Evolutionary conservation across 2,797 vertebrate genomes (phyloP), one percentile per base, ranked within the genome.

Genomic region (Sibirionetta formosa): DNA sequence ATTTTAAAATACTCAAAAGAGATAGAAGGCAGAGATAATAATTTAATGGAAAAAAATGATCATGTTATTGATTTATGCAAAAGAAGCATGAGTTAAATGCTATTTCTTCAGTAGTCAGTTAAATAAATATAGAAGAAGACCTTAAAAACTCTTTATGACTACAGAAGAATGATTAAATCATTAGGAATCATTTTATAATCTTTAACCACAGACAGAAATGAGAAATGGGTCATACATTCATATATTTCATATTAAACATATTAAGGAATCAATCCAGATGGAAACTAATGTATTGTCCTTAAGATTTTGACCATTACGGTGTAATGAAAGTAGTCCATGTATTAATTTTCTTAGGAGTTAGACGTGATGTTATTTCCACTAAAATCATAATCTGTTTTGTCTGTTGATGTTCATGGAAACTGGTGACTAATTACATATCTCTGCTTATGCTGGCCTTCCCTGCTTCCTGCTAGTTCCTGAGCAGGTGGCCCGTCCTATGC

Each of bases 111-210:
- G 51, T 33, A 82, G 61, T 72, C 76, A 77, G 44, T 88, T 90
- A 93, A 95, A 87, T 90, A 93, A 94, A 87, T 70, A 88, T 24
- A 53, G 50, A 65, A 44, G 73, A 44, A 69, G 38, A 76, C 65
- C 65, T 23, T 83, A 93, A 93, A 88, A 91, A 56, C 40, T 64
- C 64, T 51, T 93, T 78, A 61, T 75, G 63, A 81, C 65, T 87
- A 15, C 31, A 54, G 85, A 78, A 36, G 50, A 88, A 77, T 22
- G 26, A 72, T 88, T 90, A 88, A 71, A 66, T 81, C 35, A 36
- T 82, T 83, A 65, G 44, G 58, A 81, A 69, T 94, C 5, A 36
- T 92, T 91, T 85, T 56, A 70, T 90, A 82, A 78, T 85, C 73
- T 69, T 88, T 73, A 90, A 72, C 38, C 4, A 0, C 56, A 60